Conservation (phyloP, 2,888 invertebrate species). For the Calameuta pallipes region DNA sequence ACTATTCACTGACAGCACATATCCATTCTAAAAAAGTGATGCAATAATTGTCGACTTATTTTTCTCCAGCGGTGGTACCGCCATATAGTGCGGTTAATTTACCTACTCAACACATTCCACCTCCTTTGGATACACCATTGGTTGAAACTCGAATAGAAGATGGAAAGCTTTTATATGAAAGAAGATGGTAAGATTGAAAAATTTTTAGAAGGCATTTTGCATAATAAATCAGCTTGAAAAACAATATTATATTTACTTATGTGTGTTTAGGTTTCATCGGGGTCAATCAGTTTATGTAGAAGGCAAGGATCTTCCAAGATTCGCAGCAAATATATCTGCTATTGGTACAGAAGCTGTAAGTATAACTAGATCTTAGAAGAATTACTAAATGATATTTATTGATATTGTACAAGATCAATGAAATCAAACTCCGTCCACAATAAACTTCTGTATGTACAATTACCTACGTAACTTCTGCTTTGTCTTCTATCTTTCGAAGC, state of each 20-base stretch:
- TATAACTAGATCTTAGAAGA: slow-evolving; percentile 21
- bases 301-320: slow-evolving; percentile 85
- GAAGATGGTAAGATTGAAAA: slow-evolving; percentile 77
- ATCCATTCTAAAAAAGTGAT: not conserved
- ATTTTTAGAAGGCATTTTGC: not conserved
- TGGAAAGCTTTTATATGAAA: slow-evolving; percentile 92
- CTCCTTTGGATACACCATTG: slow-evolving; percentile 66
- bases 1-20: not conserved
- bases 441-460: too few relatives aligned
- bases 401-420: not conserved
- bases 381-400: not conserved
- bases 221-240: not conserved
- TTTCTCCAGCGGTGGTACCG: slow-evolving; percentile 46
- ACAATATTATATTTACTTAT: not conserved
- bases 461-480: too few relatives aligned
- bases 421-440: not conserved
- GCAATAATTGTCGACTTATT: slow-evolving; percentile 24
- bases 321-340: slow-evolving; percentile 90
- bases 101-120: slow-evolving; percentile 57
- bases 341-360: slow-evolving; percentile 90
- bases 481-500: too few relatives aligned
- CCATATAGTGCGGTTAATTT: slow-evolving; percentile 57
- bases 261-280: slow-evolving; percentile 78
- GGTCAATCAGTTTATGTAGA: slow-evolving; percentile 94
- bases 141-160: slow-evolving; percentile 93